Conservation (phyloP, 2,113 vertebrate genomes). For the Heterocephalus glaber region DNA sequence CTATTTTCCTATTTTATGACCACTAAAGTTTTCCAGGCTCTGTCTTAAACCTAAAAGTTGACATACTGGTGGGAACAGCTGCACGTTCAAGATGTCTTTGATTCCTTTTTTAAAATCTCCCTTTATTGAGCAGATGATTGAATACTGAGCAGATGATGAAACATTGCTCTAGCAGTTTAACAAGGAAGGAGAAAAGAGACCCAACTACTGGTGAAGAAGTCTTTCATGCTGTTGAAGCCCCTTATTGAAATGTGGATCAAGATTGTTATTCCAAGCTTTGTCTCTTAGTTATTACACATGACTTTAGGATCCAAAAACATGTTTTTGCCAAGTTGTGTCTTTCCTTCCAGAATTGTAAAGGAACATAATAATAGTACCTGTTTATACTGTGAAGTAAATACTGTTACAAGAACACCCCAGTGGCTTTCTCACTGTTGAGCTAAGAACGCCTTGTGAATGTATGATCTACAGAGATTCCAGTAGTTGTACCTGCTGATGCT, state of each 20-base stretch:
- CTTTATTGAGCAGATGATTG: conserved; percentile 73
- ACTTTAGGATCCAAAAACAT: conserved; percentile 86
- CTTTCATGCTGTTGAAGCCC: conserved; percentile 75
- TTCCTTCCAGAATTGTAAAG: conserved; percentile 87
- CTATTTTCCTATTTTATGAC: conserved; percentile 86
- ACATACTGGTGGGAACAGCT: conserved; percentile 81
- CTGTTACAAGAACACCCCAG: conserved; percentile 83
- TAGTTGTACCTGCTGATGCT: conserved; percentile 88
- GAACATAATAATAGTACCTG: conserved; percentile 83
- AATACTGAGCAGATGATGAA: conserved; percentile 69
- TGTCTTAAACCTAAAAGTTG: conserved; percentile 83
- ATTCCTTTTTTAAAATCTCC: conserved; percentile 53
- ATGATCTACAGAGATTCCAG: conserved; percentile 84
- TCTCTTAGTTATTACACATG: conserved; percentile 83
- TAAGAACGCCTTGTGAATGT: conserved; percentile 88
- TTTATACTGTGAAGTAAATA: conserved; percentile 88
- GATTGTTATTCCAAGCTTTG: conserved; percentile 70
- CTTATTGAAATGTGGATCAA: conserved; percentile 55
- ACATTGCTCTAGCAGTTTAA: conserved; percentile 60
- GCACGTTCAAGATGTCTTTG: conserved; percentile 65
- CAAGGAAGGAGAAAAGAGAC: conserved; percentile 62
- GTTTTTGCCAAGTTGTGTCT: conserved; percentile 95
- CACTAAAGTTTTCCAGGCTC: conserved; percentile 84
- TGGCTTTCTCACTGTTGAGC: conserved; percentile 80
- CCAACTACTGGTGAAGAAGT: conserved; percentile 41